Percentiles rank a stretch among this genome's conserved stretches.
Conservation (phyloP, 2,113 vertebrate genomes). For the Petrocephalus microphthalmus region DNA sequence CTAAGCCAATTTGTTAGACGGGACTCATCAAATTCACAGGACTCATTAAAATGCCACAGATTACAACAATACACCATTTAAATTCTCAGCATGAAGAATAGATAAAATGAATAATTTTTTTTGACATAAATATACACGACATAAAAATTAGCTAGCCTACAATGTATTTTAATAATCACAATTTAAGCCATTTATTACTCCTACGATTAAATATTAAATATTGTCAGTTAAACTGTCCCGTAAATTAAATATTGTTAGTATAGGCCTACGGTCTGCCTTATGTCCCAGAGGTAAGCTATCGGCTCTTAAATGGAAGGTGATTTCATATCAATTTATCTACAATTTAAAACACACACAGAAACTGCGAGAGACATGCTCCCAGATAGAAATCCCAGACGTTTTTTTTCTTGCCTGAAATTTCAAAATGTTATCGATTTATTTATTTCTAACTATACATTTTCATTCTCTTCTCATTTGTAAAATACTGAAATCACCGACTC, state of each 20-base stretch:
- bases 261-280: background rate
- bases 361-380: background rate
- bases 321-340: background rate
- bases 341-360: background rate
- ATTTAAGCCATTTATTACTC: background rate
- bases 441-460: background rate
- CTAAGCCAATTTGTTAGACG: background rate
- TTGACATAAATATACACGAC: background rate
- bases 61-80: background rate
- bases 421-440: background rate
- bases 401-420: background rate
- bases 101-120: background rate
- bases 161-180: background rate
- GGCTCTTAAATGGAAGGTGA: background rate
- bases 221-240: background rate
- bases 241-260: background rate
- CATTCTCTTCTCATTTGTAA: background rate
- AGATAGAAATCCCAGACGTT: background rate
- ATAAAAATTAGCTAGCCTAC: background rate
- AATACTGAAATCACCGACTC: constrained; percentile 1
- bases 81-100: background rate
- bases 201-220: background rate
- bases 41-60: background rate
- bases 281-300: background rate
- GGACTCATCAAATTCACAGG: background rate